A percentile compares a stretch with the other conserved stretches of the same genome.
These are phyloP conservation scores for Ellobius talpinus DNA, from an alignment of 2,113 vertebrate species.

Conservation along the genomic window DNA sequence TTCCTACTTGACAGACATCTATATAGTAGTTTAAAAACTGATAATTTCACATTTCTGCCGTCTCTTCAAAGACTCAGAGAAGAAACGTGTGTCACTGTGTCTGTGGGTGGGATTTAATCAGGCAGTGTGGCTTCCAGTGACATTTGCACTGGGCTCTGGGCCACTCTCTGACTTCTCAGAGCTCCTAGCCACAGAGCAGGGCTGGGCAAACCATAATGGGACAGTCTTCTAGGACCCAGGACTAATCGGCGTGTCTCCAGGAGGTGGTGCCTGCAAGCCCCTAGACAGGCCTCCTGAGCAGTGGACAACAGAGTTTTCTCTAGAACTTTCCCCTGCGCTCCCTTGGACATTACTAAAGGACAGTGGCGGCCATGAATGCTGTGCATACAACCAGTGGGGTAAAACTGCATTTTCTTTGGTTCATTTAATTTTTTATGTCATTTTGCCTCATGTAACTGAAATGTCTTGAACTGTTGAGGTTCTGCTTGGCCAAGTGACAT, in stretches of 20 bases:
- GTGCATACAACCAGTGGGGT: not conserved
- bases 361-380: not conserved
- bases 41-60: not conserved
- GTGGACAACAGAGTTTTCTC: not conserved
- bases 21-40: not conserved
- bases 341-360: not conserved
- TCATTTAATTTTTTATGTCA: not conserved
- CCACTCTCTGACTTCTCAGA: not conserved
- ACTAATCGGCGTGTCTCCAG: not conserved
- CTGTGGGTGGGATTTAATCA: not conserved
- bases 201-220: too few species aligned
- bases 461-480: not conserved
- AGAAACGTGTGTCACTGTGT: not conserved
- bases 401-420: not conserved
- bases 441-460: not conserved
- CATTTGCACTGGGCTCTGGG: rapidly evolving
- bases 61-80: not conserved
- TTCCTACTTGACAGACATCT: not conserved
- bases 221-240: too few species aligned
- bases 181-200: not conserved
- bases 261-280: rapidly evolving
- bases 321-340: not conserved
- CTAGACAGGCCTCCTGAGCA: not conserved
- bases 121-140: not conserved
- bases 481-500: not conserved